Conservation (phyloP, 2,888 invertebrate species). For the Anorthoa munda region DNA sequence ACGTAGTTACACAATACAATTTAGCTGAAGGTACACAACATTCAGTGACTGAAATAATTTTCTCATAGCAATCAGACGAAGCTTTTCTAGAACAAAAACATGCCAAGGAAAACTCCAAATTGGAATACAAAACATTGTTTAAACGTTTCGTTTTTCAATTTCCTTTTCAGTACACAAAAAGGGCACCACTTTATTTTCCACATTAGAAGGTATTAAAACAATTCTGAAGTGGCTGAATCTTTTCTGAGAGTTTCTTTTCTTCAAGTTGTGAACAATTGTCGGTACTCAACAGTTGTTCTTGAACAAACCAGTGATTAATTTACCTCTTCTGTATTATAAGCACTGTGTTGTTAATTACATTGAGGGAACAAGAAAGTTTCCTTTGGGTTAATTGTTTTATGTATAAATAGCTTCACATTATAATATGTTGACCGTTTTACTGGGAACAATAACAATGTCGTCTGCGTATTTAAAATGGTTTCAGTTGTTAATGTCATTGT, state of each 20-base stretch:
- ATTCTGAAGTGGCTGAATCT: conserved; percentile 46
- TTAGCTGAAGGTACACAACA: background rate
- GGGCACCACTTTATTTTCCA: conserved; percentile 28
- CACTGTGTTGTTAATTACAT: conserved; percentile 63
- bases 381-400: conserved; percentile 42
- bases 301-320: conserved; percentile 63
- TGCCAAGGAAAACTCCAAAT: conserved; percentile 10
- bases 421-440: background rate
- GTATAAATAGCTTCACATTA: conserved; percentile 17
- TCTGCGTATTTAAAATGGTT: background rate
- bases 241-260: conserved; percentile 48
- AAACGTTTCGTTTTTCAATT: conserved; percentile 48
- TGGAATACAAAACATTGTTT: conserved; percentile 37
- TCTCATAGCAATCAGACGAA: conserved; percentile 15
- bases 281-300: conserved; percentile 59
- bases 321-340: conserved; percentile 64
- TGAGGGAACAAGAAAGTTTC: conserved; percentile 44
- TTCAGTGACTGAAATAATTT: conserved; percentile 9
- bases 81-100: conserved; percentile 23
- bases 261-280: conserved; percentile 51
- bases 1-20: background rate
- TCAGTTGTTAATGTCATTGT: background rate
- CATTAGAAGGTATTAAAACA: conserved; percentile 58
- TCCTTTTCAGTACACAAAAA: conserved; percentile 25
- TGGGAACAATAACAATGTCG: background rate